Conservation (phyloP, 2,113 vertebrate genomes). For the Cochlearius cochlearius region DNA sequence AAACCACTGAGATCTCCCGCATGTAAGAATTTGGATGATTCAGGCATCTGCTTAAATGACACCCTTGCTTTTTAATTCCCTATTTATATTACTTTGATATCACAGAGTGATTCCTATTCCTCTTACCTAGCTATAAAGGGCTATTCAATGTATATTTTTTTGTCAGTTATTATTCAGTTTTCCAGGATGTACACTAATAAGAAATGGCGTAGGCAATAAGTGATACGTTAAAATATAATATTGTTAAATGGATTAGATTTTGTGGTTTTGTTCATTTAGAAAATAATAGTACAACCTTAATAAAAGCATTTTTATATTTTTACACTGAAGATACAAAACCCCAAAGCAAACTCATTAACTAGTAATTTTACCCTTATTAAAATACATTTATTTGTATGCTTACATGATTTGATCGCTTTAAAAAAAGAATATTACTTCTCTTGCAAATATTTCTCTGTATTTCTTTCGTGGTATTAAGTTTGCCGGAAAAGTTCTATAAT, state of each 20-base stretch:
- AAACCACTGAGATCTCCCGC: background rate
- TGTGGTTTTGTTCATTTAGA: constrained; percentile 77
- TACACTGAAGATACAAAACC: constrained; percentile 78
- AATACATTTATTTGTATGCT: constrained; percentile 87
- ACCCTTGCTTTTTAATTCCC: constrained; percentile 31
- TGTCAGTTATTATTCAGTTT: constrained; percentile 63
- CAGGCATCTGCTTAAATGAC: constrained; percentile 6
- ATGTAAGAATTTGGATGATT: background rate
- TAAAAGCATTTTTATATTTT: constrained; percentile 83
- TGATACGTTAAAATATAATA: constrained; percentile 75
- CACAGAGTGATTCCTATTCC: constrained; percentile 21
- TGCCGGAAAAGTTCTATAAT: constrained; percentile 74
- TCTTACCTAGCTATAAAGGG: constrained; percentile 61
- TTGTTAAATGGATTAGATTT: constrained; percentile 76
- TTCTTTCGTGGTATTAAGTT: constrained; percentile 65
- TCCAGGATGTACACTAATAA: constrained; percentile 65
- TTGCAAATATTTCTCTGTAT: constrained; percentile 74
- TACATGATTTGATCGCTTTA: constrained; percentile 79
- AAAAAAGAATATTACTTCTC: constrained; percentile 77
- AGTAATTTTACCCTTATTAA: constrained; percentile 86
- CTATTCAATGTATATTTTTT: constrained; percentile 16
- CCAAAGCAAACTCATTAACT: constrained; percentile 87
- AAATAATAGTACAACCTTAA: constrained; percentile 82
- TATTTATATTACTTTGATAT: constrained; percentile 38
- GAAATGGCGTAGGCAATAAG: constrained; percentile 62